Percentiles rank a stretch among this genome's conserved stretches.
These are phyloP conservation scores for Phortica variegata DNA, from an alignment of 1,140 invertebrate species.

Conservation along the genomic window DNA sequence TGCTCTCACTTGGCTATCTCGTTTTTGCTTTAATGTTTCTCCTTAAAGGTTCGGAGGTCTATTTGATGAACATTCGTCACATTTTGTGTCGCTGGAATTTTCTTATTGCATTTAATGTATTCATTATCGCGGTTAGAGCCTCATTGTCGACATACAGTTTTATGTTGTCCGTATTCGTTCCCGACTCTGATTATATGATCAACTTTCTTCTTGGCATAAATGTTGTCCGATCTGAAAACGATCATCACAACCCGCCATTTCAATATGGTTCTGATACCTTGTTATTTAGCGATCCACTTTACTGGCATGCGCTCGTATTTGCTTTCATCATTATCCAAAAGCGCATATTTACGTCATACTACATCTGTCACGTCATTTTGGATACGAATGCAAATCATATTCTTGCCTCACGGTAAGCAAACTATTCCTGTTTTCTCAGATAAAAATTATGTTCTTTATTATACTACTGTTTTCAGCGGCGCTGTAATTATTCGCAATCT, in stretches of 20 bases:
- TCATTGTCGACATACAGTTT: constrained; percentile 64
- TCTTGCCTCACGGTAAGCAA: constrained; percentile 77
- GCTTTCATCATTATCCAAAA: constrained; percentile 87
- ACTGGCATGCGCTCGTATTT: constrained; percentile 95
- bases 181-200: constrained; percentile 8
- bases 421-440: background rate
- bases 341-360: constrained; percentile 89
- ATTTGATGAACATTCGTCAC: constrained; percentile 76
- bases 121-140: constrained; percentile 86
- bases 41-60: constrained; percentile 95
- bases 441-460: background rate
- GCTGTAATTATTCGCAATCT: constrained; percentile 91
- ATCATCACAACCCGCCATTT: no score
- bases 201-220: constrained; percentile 22
- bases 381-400: constrained; percentile 92
- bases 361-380: constrained; percentile 93
- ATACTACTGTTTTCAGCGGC: constrained; percentile 77
- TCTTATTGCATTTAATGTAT: constrained; percentile 84
- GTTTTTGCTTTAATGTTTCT: constrained; percentile 93
- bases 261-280: constrained; percentile 30
- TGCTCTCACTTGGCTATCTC: constrained; percentile 94
- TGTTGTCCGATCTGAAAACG: background rate
- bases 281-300: constrained; percentile 58
- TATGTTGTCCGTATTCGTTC: background rate
- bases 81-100: constrained; percentile 90